Percentiles rank a stretch among this genome's conserved stretches.
phyloP scores from a whole-genome alignment of 92 coral and sea anemone species.

The Phenganax marumi region DNA sequence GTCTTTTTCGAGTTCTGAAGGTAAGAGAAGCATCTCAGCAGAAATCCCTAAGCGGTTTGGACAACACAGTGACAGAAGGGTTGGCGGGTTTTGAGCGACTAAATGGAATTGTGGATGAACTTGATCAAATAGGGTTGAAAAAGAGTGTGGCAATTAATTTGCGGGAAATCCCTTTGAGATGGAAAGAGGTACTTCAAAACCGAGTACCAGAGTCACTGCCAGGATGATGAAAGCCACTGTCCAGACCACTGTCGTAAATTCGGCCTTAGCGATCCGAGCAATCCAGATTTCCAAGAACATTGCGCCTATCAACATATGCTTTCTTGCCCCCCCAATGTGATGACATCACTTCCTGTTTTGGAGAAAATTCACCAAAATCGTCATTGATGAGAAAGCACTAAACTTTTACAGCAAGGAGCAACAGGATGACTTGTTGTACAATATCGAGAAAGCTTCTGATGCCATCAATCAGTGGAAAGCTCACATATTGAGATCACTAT shows the following conservation, averaged over 20 bases:
- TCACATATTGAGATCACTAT: neutral
- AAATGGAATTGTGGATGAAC: neutral
- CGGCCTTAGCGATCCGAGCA: neutral
- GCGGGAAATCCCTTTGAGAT: constrained; percentile 16
- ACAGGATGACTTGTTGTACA: neutral
- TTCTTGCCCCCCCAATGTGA: neutral
- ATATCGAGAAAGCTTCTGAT: constrained; percentile 1
- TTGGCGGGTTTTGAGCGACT: neutral
- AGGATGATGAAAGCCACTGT: neutral
- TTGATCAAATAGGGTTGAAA: neutral
- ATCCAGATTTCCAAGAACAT: constrained; percentile 1
- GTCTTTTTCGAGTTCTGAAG: constrained; percentile 38
- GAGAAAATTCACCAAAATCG: too few species aligned
- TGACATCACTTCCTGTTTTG: constrained; percentile 2
- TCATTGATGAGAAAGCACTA: too few species aligned
- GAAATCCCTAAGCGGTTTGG: constrained; percentile 26
- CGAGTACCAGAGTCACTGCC: neutral
- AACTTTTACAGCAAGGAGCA: too few species aligned
- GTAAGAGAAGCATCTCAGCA: constrained; percentile 43
- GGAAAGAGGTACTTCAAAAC: constrained; percentile 28
- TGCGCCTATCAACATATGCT: neutral
- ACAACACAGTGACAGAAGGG: constrained; percentile 22
- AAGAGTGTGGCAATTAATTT: neutral
- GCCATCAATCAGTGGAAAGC: neutral
- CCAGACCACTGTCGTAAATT: neutral